These are phyloP conservation scores for Hippolais icterina DNA, from an alignment of 2,113 vertebrate genomes.

Conservation along the genomic window DNA sequence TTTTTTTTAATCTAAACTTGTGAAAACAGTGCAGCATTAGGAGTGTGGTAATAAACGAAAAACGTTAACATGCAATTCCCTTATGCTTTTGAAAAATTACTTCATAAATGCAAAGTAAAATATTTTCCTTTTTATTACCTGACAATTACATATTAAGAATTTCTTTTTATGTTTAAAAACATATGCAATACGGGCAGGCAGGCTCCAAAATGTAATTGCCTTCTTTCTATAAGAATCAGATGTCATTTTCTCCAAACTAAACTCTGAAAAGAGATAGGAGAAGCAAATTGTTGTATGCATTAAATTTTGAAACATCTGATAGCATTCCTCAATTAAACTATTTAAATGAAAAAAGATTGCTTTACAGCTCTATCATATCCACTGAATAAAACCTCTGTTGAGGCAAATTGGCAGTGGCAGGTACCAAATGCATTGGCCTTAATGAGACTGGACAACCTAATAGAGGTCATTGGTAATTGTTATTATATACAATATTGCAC, in stretches of 20 bases:
- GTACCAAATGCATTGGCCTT: slow-evolving; percentile 79
- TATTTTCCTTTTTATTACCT: slow-evolving; percentile 86
- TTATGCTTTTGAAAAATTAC: slow-evolving; percentile 86
- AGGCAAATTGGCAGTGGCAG: slow-evolving; percentile 94
- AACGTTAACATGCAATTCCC: slow-evolving; percentile 83
- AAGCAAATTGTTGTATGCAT: slow-evolving; percentile 87
- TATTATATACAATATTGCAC: slow-evolving; percentile 88
- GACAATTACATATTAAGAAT: slow-evolving; percentile 88
- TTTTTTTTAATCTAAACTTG: slow-evolving; percentile 70
- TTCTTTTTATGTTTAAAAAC: slow-evolving; percentile 87
- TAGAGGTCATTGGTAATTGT: slow-evolving; percentile 92
- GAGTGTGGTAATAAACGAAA: slow-evolving; percentile 79
- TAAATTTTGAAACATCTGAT: slow-evolving; percentile 94
- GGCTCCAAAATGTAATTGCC: slow-evolving; percentile 84
- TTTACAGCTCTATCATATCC: slow-evolving; percentile 93
- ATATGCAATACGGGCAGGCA: slow-evolving; percentile 79
- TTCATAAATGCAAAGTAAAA: slow-evolving; percentile 84
- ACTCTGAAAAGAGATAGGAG: slow-evolving; percentile 79
- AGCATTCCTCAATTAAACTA: slow-evolving; percentile 98
- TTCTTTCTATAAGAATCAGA: slow-evolving; percentile 85
- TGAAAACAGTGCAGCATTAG: slow-evolving; percentile 78
- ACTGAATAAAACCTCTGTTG: slow-evolving; percentile 90
- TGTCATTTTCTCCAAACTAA: slow-evolving; percentile 84
- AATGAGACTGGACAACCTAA: slow-evolving; percentile 87
- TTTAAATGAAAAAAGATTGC: slow-evolving; percentile 94